A percentile compares a stretch with the other conserved stretches of the same genome.
Evolutionary conservation across 2,113 vertebrate species (phyloP).

Genomic region (Ptyas mucosa): DNA sequence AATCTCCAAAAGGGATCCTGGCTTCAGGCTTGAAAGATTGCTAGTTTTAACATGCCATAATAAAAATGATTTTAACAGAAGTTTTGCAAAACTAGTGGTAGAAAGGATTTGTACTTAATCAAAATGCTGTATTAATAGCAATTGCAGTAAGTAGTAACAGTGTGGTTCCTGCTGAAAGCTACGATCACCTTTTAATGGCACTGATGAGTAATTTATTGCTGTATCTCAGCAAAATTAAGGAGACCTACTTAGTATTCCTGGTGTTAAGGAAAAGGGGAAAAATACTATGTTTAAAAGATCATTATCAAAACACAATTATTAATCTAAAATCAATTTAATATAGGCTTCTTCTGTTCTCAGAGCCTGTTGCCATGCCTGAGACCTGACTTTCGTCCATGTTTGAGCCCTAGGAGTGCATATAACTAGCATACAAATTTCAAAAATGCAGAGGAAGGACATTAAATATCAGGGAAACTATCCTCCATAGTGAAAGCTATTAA

Average conservation of each 20-base stretch:
- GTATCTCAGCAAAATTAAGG: not conserved
- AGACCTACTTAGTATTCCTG: not conserved
- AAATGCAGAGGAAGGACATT: not conserved
- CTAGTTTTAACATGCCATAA: not conserved
- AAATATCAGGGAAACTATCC: conserved; percentile 23
- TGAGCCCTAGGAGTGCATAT: not conserved
- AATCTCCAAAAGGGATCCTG: not conserved
- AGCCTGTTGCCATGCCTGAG: not conserved
- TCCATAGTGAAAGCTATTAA: conserved; percentile 5
- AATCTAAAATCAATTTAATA: not conserved
- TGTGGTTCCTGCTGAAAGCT: not conserved
- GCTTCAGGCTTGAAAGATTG: not conserved
- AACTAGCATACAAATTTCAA: conserved; percentile 28
- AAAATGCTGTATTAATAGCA: not conserved
- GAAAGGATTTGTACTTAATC: not conserved
- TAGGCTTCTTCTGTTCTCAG: not conserved
- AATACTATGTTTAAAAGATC: not conserved
- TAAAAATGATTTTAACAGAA: not conserved
- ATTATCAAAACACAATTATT: not conserved
- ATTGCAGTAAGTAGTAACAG: not conserved
- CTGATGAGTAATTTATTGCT: not conserved
- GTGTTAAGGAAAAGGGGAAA: too few species aligned
- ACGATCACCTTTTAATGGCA: not conserved
- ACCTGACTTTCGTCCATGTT: not conserved
- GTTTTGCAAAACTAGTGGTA: not conserved